Percentiles rank a stretch among this genome's conserved stretches.
These are phyloP conservation scores for Netelia melanura DNA, from an alignment of 2,888 invertebrate genomes.

Conservation along the genomic window DNA sequence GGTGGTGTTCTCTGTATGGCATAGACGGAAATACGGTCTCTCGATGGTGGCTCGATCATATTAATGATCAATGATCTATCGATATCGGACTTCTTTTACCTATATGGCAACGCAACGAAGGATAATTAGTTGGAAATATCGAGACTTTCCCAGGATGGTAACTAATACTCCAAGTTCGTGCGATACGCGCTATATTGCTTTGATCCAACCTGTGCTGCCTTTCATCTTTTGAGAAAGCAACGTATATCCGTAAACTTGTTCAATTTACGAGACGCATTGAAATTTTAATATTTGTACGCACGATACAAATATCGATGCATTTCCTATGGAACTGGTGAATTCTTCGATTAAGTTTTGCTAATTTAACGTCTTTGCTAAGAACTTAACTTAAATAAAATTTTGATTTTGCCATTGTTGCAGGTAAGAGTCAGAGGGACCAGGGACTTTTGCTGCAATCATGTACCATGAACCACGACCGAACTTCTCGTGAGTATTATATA, in stretches of 20 bases:
- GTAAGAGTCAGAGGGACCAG: slow-evolving; percentile 61
- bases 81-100: not conserved
- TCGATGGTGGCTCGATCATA: slow-evolving; percentile 48
- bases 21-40: slow-evolving; percentile 19
- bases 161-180: slow-evolving; percentile 8
- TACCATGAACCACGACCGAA: slow-evolving; percentile 55
- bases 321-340: not conserved
- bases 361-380: no score
- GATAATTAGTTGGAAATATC: slow-evolving; percentile 52
- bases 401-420: slow-evolving; percentile 48
- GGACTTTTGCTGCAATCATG: slow-evolving; percentile 62
- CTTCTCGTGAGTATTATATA: slow-evolving; percentile 62
- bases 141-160: slow-evolving; percentile 40
- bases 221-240: slow-evolving; percentile 37
- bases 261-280: not conserved
- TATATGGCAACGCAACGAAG: slow-evolving; percentile 23
- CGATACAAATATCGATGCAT: no score
- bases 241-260: slow-evolving; percentile 5
- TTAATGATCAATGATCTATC: slow-evolving; percentile 57
- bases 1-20: slow-evolving; percentile 34
- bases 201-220: not conserved
- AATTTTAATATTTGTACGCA: not conserved
- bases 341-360: no score
- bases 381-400: not conserved
- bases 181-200: not conserved